Evolutionary conservation across 2,888 invertebrate genomes (phyloP).

Genomic region (Sesia bembeciformis): DNA sequence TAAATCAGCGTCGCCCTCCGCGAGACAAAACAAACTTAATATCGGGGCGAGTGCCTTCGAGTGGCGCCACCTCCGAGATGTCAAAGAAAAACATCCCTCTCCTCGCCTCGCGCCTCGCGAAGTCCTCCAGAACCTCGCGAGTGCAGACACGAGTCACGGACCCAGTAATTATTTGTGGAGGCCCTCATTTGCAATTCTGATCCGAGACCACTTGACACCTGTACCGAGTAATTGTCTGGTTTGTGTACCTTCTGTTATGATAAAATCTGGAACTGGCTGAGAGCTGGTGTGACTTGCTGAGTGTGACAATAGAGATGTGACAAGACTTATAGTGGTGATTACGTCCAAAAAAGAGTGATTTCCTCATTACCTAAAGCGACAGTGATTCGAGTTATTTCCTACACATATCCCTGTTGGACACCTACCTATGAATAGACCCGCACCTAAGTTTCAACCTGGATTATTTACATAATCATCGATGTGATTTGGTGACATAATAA

Average conservation of each 20-base stretch:
- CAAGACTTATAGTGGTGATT: too few species aligned
- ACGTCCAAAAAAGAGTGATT: too few species aligned
- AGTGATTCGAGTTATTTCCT: too few species aligned
- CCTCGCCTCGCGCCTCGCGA: slow-evolving; percentile 1
- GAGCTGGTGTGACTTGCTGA: too few species aligned
- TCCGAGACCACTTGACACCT: slow-evolving; percentile 30
- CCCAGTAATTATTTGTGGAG: neutral
- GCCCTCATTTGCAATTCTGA: slow-evolving; percentile 23
- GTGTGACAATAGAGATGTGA: too few species aligned
- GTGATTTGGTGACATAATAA: too few species aligned
- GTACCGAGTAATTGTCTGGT: slow-evolving; percentile 26
- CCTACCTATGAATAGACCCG: too few species aligned
- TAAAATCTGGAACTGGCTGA: too few species aligned
- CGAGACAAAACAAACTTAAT: slow-evolving; percentile 46
- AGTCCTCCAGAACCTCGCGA: neutral
- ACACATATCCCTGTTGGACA: too few species aligned
- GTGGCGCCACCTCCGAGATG: slow-evolving; percentile 2
- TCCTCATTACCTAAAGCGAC: too few species aligned
- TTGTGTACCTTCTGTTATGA: neutral
- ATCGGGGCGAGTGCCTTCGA: slow-evolving; percentile 23
- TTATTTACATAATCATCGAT: too few species aligned
- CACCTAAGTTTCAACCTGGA: too few species aligned
- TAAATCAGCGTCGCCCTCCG: slow-evolving; percentile 28
- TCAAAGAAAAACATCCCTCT: slow-evolving; percentile 9
- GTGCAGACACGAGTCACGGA: neutral